Evolutionary conservation across 1,140 invertebrate species (phyloP), one percentile per base, ranked within the genome.

Genomic region (Octopus bimaculoides): DNA sequence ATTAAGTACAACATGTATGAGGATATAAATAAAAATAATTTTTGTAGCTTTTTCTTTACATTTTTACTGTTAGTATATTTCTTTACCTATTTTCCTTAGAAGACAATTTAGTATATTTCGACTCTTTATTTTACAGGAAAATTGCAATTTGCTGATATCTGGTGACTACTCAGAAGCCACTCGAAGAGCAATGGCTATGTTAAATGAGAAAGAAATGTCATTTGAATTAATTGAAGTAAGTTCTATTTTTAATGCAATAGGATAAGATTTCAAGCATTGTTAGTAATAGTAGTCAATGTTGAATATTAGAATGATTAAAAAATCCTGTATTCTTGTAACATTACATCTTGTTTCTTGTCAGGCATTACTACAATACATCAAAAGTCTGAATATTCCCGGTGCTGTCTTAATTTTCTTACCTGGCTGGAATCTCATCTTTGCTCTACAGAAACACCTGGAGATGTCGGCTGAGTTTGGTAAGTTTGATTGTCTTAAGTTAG

Each of bases 121-220:
- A 41, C 26, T 41, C 1, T 78, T 52, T 75, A 52, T 79, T 41
- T 81, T 79, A 5, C 83, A 90, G 87, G 88, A 90, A 74, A 91
- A 91, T 80, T 88, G 90, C 81, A 91, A 91, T 80, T 81, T 89
- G 77, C 82, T 87, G 20, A 86, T 90, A 26, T 84, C 85, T 41
- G 75, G 78, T 53, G 89, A 91, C 53, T 92, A 92, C 82, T 87
- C 85, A 14, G 83, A 87, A 41, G 89, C 92, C 79, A 97, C 96
- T 0, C 92, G 91, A 71, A 91, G 92, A 73, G 91, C 94, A 0
- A 93, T 99, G 93, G 89, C 92, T 0, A 91, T 93, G 85, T 82
- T 99, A 10, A 95, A 93, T 54, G 97, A 99, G 86, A 95, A 95
- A 88, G 96, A 98, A 90, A 92, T 97, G 77, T 95, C 94, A 84